Evolutionary conservation across 2,113 vertebrate species (phyloP).

Genomic region (Cyanoliseus patagonus): DNA sequence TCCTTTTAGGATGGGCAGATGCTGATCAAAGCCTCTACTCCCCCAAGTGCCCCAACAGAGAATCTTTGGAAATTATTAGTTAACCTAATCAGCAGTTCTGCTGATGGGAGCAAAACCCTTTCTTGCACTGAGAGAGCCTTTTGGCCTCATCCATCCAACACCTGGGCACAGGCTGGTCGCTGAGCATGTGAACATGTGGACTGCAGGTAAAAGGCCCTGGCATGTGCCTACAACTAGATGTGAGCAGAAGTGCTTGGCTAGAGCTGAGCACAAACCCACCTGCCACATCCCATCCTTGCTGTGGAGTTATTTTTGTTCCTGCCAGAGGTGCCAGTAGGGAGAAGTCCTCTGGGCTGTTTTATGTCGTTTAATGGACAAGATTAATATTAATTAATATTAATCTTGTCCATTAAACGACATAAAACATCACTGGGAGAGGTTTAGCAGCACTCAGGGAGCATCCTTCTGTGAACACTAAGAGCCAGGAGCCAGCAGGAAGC

Average conservation of each 20-base stretch:
- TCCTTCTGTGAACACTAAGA: not conserved
- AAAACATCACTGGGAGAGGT: constrained; percentile 3
- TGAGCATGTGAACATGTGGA: rapidly evolving
- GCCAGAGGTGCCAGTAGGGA: not conserved
- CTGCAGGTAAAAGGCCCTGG: not conserved
- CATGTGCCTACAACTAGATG: not conserved
- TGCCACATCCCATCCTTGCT: not conserved
- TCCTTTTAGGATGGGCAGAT: not conserved
- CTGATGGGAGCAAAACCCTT: not conserved
- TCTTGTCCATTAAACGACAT: constrained; percentile 38
- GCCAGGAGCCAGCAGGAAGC: not conserved
- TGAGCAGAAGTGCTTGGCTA: not conserved
- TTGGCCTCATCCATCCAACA: not conserved
- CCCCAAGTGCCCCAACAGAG: not conserved
- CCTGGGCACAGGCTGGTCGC: not conserved
- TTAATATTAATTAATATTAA: constrained; percentile 72
- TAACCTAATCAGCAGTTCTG: not conserved
- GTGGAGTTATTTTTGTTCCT: constrained; percentile 35
- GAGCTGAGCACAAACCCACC: not conserved
- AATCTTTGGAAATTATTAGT: not conserved
- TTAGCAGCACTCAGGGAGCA: not conserved
- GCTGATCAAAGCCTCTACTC: not conserved
- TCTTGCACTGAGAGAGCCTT: not conserved
- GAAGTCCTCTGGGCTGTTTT: not conserved
- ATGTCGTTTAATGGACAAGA: too few species aligned